Percentiles rank a stretch among this genome's conserved stretches.
These are phyloP conservation scores for Drosophila bifasciata DNA, from an alignment of 1,140 invertebrate species.

Conservation along the genomic window DNA sequence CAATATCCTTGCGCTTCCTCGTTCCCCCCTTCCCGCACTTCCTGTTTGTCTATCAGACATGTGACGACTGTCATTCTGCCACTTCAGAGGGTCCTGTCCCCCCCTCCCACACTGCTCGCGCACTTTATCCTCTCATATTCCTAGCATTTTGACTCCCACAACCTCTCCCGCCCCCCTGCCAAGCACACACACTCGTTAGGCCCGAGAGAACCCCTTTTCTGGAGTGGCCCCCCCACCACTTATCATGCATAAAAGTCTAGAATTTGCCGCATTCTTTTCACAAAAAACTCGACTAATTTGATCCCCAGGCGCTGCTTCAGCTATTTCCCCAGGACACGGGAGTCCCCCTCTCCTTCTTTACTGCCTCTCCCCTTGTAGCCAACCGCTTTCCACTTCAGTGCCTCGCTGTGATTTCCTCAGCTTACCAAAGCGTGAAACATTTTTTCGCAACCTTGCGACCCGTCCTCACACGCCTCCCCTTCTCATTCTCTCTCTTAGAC, in stretches of 20 bases:
- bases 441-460: constrained; percentile 76
- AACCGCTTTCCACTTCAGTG: constrained; percentile 29
- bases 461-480: constrained; percentile 37
- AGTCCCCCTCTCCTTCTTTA: constrained; percentile 14
- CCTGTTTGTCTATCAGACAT: constrained; percentile 62
- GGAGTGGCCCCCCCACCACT: constrained; percentile 54
- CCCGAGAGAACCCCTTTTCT: constrained; percentile 35
- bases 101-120: background rate
- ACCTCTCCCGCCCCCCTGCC: background rate
- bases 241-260: constrained; percentile 53
- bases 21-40: constrained; percentile 31
- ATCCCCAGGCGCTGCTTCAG: constrained; percentile 75
- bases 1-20: constrained; percentile 55
- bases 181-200: too few species aligned
- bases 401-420: constrained; percentile 61
- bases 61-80: constrained; percentile 50
- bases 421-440: constrained; percentile 68
- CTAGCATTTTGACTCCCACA: constrained; percentile 7
- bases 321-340: constrained; percentile 21
- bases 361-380: constrained; percentile 13
- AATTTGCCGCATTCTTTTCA: constrained; percentile 68
- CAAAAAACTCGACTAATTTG: constrained; percentile 75
- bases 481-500: constrained; percentile 1
- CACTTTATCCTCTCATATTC: constrained; percentile 26
- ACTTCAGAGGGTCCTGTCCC: constrained; percentile 25